These are phyloP conservation scores for Trissolcus japonicus DNA, from an alignment of 2,888 invertebrate species.

Conservation along the genomic window DNA sequence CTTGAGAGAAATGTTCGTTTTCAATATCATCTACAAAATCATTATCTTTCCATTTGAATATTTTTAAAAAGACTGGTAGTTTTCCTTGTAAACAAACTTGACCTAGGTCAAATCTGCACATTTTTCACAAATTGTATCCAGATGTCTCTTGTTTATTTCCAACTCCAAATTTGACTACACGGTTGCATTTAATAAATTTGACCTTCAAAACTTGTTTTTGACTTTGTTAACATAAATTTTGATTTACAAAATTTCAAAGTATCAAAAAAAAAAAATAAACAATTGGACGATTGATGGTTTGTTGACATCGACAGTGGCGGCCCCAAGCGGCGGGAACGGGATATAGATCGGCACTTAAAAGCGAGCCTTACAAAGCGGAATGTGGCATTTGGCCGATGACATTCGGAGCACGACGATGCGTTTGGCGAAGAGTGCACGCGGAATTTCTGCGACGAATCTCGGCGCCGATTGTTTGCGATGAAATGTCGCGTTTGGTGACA, in stretches of 20 bases:
- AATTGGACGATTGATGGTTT: background rate
- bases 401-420: constrained; percentile 30
- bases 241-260: background rate
- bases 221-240: too few relatives aligned
- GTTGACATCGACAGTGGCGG: constrained; percentile 33
- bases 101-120: too few relatives aligned
- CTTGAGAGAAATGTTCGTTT: too few relatives aligned
- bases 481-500: constrained; percentile 29
- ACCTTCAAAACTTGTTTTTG: background rate
- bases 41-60: too few relatives aligned
- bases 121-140: too few relatives aligned
- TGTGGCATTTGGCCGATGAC: constrained; percentile 51
- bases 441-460: constrained; percentile 8
- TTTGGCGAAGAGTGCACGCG: constrained; percentile 7
- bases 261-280: too few relatives aligned
- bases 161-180: too few relatives aligned
- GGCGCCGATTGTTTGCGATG: constrained; percentile 13
- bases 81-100: too few relatives aligned
- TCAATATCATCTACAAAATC: too few relatives aligned
- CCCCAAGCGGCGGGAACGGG: background rate
- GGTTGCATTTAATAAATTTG: background rate
- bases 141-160: too few relatives aligned
- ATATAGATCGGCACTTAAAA: constrained; percentile 14
- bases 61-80: too few relatives aligned
- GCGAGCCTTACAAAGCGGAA: constrained; percentile 13